Conservation (phyloP, 2,113 vertebrate species). For the Ameiurus melas region DNA sequence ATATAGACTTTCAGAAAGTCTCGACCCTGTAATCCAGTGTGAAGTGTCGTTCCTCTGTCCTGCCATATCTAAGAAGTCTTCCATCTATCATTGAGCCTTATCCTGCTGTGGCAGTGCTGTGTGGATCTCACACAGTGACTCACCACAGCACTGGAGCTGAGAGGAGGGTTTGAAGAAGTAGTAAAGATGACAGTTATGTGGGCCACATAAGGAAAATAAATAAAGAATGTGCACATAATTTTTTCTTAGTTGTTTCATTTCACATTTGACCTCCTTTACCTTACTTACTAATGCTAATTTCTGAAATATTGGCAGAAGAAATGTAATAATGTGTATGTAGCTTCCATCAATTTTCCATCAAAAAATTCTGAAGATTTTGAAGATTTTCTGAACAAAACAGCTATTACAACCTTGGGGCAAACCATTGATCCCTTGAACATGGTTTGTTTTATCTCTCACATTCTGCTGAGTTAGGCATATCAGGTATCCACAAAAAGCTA, state of each 20-base stretch:
- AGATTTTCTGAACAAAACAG: background rate
- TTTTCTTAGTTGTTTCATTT: background rate
- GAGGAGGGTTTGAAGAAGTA: background rate
- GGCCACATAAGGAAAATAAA: constrained; percentile 6
- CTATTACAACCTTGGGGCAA: too few species aligned
- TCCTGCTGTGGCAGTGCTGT: constrained; percentile 7
- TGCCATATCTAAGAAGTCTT: constrained; percentile 28
- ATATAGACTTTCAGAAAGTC: constrained; percentile 35
- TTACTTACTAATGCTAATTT: background rate
- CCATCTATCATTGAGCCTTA: constrained; percentile 43
- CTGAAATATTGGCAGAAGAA: background rate
- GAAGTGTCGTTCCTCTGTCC: constrained; percentile 25
- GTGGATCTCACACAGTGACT: constrained; percentile 17
- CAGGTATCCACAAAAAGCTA: background rate
- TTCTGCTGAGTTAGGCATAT: background rate
- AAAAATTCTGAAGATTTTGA: background rate
- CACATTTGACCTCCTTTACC: background rate
- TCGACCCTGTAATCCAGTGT: constrained; percentile 19
- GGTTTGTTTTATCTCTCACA: background rate
- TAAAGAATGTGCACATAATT: background rate
- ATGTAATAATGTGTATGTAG: background rate
- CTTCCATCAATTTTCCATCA: background rate
- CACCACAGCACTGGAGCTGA: background rate
- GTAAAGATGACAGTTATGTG: background rate
- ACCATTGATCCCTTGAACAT: background rate